A percentile compares a stretch with the other conserved stretches of the same genome.
Conservation (phyloP, 1,140 invertebrate species). For the Pararge aegeria region DNA sequence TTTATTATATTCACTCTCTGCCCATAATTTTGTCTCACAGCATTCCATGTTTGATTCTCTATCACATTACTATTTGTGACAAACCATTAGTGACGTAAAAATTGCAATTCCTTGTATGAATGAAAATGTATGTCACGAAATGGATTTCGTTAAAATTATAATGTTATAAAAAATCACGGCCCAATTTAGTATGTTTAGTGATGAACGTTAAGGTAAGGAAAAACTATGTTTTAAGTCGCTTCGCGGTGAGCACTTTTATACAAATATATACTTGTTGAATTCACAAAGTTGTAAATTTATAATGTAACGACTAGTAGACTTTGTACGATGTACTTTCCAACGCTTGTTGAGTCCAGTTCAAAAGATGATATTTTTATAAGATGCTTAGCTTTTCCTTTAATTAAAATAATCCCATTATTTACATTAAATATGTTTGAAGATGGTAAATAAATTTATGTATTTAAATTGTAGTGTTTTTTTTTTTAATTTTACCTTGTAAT, state of each 20-base stretch:
- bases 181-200: constrained; percentile 8
- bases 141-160: too few species aligned
- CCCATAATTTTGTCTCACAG: constrained; percentile 27
- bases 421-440: constrained; percentile 59
- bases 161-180: not conserved
- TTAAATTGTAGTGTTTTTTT: constrained; percentile 28
- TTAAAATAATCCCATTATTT: constrained; percentile 73
- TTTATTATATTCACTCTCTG: constrained; percentile 22
- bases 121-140: too few species aligned
- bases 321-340: constrained; percentile 52
- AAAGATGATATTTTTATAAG: constrained; percentile 76
- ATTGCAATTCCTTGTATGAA: too few species aligned
- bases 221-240: constrained; percentile 22
- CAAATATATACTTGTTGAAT: constrained; percentile 42
- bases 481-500: not conserved
- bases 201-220: constrained; percentile 21
- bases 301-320: constrained; percentile 29
- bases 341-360: constrained; percentile 60
- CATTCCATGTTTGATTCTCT: constrained; percentile 39
- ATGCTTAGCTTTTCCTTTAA: constrained; percentile 76
- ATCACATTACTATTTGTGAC: not conserved
- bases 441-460: constrained; percentile 73
- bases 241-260: constrained; percentile 37
- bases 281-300: constrained; percentile 40
- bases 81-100: too few species aligned